Percentiles rank a stretch among this genome's conserved stretches.
These are phyloP conservation scores for Mustela nigripes DNA, from an alignment of 2,113 vertebrate genomes.

Conservation along the genomic window DNA sequence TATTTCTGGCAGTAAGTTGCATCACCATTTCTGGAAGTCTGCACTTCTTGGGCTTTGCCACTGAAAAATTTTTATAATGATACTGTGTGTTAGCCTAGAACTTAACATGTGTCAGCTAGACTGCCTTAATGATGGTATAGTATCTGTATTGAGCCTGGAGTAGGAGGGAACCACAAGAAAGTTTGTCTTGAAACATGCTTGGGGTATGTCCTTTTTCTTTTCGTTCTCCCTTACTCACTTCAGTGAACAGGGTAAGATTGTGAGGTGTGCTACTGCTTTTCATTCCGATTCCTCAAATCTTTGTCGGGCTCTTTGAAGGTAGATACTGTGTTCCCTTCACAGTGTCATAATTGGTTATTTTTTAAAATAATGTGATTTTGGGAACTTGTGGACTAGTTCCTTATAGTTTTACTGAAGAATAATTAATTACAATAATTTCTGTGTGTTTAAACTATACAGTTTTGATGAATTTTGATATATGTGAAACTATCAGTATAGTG, in stretches of 20 bases:
- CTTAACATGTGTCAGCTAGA: not conserved
- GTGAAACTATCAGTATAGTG: not conserved
- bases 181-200: not conserved
- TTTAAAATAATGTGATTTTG: not conserved
- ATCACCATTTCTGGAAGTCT: not conserved
- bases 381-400: not conserved
- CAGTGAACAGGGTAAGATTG: not conserved
- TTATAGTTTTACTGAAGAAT: conserved; percentile 5
- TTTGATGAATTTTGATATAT: not conserved
- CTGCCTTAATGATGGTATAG: not conserved
- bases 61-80: conserved; percentile 4
- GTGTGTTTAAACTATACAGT: not conserved
- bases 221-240: not conserved
- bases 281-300: not conserved
- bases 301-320: conserved; percentile 20
- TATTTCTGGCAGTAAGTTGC: not conserved
- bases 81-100: not conserved
- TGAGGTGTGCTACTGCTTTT: not conserved
- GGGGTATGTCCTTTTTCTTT: not conserved
- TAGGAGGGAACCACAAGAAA: not conserved
- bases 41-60: not conserved
- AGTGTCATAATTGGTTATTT: not conserved
- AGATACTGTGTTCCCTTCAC: not conserved
- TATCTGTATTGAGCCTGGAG: not conserved
- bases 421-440: not conserved